These are phyloP conservation scores for Hafferia zeledoni DNA, from an alignment of 2,797 vertebrate species.

Conservation along the genomic window DNA sequence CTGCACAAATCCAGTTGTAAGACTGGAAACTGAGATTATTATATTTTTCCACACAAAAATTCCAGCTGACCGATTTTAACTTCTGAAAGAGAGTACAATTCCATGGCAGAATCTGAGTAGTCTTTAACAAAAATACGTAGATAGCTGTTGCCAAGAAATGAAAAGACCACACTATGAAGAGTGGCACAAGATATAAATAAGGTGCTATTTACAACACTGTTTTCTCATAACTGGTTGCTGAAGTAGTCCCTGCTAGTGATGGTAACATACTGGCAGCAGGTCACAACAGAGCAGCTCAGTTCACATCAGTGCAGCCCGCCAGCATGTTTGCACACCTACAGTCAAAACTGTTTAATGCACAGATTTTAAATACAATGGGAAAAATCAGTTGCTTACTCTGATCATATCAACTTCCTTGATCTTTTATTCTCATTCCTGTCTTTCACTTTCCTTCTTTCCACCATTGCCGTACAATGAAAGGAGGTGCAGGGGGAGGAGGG, in stretches of 20 bases:
- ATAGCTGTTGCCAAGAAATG: background rate
- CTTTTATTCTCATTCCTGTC: background rate
- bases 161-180: background rate
- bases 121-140: background rate
- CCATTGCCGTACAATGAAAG: background rate
- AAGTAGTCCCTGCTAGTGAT: background rate
- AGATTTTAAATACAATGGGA: background rate
- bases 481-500: background rate
- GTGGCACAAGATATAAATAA: background rate
- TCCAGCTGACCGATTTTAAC: background rate
- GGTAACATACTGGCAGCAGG: background rate
- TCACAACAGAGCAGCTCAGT: background rate
- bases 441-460: background rate
- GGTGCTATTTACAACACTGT: background rate
- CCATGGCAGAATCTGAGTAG: background rate
- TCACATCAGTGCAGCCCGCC: background rate
- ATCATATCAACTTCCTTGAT: background rate
- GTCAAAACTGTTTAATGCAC: background rate
- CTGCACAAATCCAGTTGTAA: background rate
- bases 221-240: background rate
- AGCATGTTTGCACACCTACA: background rate
- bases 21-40: background rate
- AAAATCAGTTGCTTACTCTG: background rate
- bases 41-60: background rate
- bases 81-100: background rate